A percentile compares a stretch with the other conserved stretches of the same genome.
phyloP scores from a whole-genome alignment of 2,888 invertebrate genomes.

The Tricholauxania praeusta region DNA sequence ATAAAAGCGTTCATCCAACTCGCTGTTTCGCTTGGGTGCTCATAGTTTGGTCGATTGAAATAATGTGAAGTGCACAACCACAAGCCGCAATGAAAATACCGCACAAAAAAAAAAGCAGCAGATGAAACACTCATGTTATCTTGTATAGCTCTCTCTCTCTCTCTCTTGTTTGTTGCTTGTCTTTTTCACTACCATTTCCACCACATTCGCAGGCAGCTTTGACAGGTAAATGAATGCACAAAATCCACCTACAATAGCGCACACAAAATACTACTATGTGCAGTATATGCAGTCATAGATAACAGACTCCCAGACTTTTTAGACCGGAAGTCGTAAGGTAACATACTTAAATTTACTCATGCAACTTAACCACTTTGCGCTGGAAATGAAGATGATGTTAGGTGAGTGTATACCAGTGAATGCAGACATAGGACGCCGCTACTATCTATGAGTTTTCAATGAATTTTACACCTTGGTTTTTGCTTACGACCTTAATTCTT shows the following conservation, averaged over 20 bases:
- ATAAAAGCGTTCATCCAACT: neutral
- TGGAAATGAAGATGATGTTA: constrained; percentile 1
- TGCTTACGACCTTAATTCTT: too few relatives aligned
- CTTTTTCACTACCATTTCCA: neutral
- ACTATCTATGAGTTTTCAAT: too few relatives aligned
- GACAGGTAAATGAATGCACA: constrained; percentile 23
- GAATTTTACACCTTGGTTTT: too few relatives aligned
- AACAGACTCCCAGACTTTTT: neutral
- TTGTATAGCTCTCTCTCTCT: too few relatives aligned
- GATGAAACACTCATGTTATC: too few relatives aligned
- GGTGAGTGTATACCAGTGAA: too few relatives aligned
- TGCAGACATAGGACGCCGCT: too few relatives aligned
- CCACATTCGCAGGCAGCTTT: neutral
- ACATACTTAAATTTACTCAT: constrained; percentile 16
- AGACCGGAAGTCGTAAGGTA: constrained; percentile 25
- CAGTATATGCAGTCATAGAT: constrained; percentile 1
- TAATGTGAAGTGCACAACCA: constrained; percentile 33
- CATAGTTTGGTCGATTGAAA: constrained; percentile 30
- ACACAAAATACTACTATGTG: too few relatives aligned
- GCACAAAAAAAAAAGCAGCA: constrained; percentile 7
- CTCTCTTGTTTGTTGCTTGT: too few relatives aligned
- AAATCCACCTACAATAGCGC: neutral
- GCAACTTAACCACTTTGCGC: constrained; percentile 13
- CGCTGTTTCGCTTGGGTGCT: constrained; percentile 15
- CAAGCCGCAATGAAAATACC: constrained; percentile 37